These are phyloP conservation scores for Drosophila kuntzei DNA, from an alignment of 2,888 invertebrate genomes.

Conservation along the genomic window DNA sequence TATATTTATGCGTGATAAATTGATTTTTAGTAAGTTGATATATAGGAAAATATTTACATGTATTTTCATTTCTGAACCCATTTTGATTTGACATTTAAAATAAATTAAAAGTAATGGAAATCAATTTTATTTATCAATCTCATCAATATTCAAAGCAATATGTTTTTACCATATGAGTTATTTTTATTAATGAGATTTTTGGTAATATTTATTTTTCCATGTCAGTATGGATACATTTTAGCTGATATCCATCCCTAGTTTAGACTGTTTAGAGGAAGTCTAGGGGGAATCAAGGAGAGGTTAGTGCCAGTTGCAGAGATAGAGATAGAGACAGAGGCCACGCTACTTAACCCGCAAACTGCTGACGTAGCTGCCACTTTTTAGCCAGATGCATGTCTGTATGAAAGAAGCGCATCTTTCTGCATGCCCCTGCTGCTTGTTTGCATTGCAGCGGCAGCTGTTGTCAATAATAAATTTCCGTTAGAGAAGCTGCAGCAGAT, in stretches of 20 bases:
- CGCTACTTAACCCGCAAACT: slow-evolving; percentile 78
- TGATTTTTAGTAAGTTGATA: no score
- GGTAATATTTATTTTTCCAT: no score
- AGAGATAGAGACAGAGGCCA: slow-evolving; percentile 51
- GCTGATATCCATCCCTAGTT: background rate
- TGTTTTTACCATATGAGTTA: no score
- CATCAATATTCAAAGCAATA: no score
- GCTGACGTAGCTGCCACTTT: slow-evolving; percentile 61
- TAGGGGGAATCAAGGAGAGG: background rate
- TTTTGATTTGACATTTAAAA: no score
- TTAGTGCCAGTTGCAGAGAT: slow-evolving; percentile 26
- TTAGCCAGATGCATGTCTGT: slow-evolving; percentile 19
- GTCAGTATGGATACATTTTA: background rate
- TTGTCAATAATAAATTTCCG: slow-evolving; percentile 83
- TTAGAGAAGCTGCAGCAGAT: slow-evolving; percentile 77
- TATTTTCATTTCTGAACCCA: no score
- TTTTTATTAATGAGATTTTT: no score
- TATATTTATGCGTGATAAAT: no score
- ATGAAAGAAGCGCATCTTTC: slow-evolving; percentile 19
- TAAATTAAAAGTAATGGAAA: no score
- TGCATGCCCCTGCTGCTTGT: slow-evolving; percentile 50
- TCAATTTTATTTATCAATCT: no score
- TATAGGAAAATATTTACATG: no score
- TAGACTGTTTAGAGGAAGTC: background rate
- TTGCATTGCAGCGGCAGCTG: slow-evolving; percentile 80